phyloP scores from a whole-genome alignment of 2,888 invertebrate species.

The Athalia cordata region DNA sequence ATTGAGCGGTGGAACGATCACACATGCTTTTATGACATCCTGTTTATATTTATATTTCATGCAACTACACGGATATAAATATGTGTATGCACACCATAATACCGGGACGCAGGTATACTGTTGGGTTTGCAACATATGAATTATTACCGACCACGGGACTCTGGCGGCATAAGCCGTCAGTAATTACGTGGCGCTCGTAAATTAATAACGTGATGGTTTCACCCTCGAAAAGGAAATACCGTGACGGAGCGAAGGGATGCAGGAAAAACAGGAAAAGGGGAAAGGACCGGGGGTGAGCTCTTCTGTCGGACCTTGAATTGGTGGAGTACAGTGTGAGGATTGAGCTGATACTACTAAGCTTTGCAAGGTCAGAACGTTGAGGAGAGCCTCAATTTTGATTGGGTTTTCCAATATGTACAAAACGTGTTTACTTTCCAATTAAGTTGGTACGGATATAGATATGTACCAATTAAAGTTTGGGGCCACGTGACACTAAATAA shows the following conservation, averaged over 20 bases:
- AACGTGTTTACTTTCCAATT: background rate
- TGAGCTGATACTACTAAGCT: background rate
- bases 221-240: slow-evolving; percentile 37
- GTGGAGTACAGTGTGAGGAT: background rate
- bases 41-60: too few relatives aligned
- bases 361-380: background rate
- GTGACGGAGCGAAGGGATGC: background rate
- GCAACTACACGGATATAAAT: background rate
- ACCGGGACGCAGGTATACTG: slow-evolving; percentile 4
- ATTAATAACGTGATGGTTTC: slow-evolving; percentile 39
- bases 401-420: background rate
- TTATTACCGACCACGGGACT: slow-evolving; percentile 36
- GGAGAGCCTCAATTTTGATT: background rate
- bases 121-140: slow-evolving; percentile 34
- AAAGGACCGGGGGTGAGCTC: background rate
- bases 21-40: too few relatives aligned
- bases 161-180: slow-evolving; percentile 35
- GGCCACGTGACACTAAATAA: slow-evolving; percentile 30
- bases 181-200: slow-evolving; percentile 37
- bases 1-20: too few relatives aligned
- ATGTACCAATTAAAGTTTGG: background rate
- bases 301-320: slow-evolving; percentile 1
- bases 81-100: background rate
- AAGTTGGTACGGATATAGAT: background rate
- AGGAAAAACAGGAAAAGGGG: slow-evolving; percentile 1